A percentile compares a stretch with the other conserved stretches of the same genome.
phyloP scores from a whole-genome alignment of 2,797 vertebrate species.

The Psittacula echo region DNA sequence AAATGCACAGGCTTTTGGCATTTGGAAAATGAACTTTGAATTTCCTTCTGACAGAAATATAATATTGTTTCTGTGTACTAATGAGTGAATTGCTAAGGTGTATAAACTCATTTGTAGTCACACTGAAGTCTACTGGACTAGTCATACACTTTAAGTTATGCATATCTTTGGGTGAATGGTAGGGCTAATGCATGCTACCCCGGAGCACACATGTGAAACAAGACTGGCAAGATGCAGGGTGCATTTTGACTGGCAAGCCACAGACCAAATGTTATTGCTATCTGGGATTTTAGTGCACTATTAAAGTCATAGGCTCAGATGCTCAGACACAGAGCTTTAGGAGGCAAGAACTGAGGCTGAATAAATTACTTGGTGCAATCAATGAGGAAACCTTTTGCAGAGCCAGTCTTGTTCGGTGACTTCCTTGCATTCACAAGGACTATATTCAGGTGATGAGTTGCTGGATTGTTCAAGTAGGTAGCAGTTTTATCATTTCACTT shows the following conservation, averaged over 20 bases:
- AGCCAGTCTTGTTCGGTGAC: background rate
- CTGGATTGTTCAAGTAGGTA: background rate
- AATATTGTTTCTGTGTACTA: background rate
- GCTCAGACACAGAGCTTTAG: background rate
- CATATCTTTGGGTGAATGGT: background rate
- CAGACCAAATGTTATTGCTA: background rate
- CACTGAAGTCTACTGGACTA: background rate
- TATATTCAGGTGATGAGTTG: background rate
- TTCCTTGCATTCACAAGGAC: background rate
- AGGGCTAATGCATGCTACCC: background rate
- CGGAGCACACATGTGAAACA: background rate
- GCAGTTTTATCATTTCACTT: constrained; percentile 13
- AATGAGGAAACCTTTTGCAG: background rate
- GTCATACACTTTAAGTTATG: background rate
- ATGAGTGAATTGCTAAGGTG: constrained; percentile 10
- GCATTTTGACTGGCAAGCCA: background rate
- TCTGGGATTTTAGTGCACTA: background rate
- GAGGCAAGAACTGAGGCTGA: background rate
- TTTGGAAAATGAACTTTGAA: constrained; percentile 29
- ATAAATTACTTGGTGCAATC: background rate
- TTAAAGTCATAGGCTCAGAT: background rate
- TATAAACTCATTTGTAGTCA: background rate
- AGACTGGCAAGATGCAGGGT: background rate
- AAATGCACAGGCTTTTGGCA: constrained; percentile 1
- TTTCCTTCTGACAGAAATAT: constrained; percentile 21